Conservation (phyloP, 2,113 vertebrate genomes). For the Agapornis roseicollis region DNA sequence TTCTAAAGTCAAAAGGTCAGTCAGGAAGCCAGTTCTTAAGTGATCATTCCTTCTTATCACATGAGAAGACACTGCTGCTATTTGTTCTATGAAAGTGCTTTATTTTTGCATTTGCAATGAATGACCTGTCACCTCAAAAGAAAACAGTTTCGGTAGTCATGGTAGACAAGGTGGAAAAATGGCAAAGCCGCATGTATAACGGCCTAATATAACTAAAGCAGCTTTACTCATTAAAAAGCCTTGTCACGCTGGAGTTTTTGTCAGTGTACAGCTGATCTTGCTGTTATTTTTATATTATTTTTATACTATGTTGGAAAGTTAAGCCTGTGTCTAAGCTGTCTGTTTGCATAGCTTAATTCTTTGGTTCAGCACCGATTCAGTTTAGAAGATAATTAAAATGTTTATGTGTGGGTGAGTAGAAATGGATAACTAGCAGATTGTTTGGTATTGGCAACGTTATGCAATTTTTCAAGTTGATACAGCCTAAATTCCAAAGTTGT, state of each 20-base stretch:
- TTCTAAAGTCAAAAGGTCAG: neutral
- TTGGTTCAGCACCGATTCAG: accelerated
- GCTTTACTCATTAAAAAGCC: neutral
- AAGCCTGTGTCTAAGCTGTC: neutral
- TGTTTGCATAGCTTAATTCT: neutral
- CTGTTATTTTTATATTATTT: neutral
- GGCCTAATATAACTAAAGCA: neutral
- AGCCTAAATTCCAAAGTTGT: neutral
- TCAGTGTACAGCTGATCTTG: neutral
- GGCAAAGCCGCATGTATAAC: neutral
- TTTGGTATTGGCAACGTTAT: neutral
- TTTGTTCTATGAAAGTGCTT: neutral
- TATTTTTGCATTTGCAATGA: neutral
- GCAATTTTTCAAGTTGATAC: neutral
- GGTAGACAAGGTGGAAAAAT: neutral
- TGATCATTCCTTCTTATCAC: neutral
- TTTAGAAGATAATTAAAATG: neutral
- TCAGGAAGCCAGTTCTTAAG: neutral
- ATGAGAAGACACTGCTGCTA: neutral
- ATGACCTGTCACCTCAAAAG: neutral
- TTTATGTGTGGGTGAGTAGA: neutral
- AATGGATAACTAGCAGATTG: neutral
- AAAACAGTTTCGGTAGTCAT: neutral
- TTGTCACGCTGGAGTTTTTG: neutral
- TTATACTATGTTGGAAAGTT: neutral